These are phyloP conservation scores for Trichosurus vulpecula DNA, from an alignment of 2,797 vertebrate genomes.

Conservation along the genomic window DNA sequence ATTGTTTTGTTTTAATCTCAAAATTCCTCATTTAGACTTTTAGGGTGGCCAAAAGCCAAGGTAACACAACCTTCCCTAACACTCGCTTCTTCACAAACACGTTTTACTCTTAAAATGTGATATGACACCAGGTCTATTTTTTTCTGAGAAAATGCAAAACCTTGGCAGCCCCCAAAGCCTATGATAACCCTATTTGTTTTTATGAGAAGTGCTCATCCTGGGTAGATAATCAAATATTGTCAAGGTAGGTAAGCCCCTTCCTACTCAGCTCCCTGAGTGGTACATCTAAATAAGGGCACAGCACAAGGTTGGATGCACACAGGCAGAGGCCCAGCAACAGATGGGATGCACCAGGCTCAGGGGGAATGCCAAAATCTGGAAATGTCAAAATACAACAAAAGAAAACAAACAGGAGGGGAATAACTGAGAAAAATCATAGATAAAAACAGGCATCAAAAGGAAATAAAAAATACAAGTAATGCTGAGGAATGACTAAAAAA, in stretches of 20 bases:
- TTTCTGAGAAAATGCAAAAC: constrained; percentile 14
- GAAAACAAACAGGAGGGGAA: constrained; percentile 54
- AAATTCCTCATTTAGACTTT: constrained; percentile 10
- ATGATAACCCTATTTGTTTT: constrained; percentile 59
- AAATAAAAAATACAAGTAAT: constrained; percentile 48
- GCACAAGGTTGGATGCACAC: constrained; percentile 70
- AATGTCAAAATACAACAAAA: constrained; percentile 76
- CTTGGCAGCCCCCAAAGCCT: constrained; percentile 31
- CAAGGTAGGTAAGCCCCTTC: constrained; percentile 39
- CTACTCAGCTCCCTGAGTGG: constrained; percentile 30
- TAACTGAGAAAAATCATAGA: not conserved
- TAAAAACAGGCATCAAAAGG: constrained; percentile 55
- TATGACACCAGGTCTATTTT: constrained; percentile 42
- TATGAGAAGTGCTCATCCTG: constrained; percentile 35
- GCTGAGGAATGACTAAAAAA: not conserved
- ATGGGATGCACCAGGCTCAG: constrained; percentile 68
- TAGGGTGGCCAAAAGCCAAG: constrained; percentile 21
- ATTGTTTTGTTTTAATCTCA: constrained; percentile 5
- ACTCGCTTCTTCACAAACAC: constrained; percentile 28
- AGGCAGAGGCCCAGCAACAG: constrained; percentile 73
- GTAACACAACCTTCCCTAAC: not conserved
- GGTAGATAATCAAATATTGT: constrained; percentile 28
- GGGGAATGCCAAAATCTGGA: constrained; percentile 70
- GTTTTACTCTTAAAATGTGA: constrained; percentile 60
- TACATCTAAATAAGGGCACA: constrained; percentile 58